phyloP scores from a whole-genome alignment of 2,888 invertebrate genomes.

The Pelosia muscerda region DNA sequence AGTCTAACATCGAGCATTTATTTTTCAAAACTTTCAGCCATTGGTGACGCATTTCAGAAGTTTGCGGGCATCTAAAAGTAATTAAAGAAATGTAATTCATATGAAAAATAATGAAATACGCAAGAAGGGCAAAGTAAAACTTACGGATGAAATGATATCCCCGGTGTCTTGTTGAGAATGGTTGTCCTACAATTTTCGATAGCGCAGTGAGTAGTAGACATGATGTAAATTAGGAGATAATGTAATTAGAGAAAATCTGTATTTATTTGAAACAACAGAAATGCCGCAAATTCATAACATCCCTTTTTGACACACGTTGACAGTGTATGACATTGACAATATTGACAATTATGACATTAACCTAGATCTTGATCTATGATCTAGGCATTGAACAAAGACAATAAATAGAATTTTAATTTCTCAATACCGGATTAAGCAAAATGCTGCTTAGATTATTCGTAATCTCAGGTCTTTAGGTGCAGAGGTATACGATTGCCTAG shows the following conservation, averaged over 20 bases:
- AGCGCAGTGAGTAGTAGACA: conserved; percentile 68
- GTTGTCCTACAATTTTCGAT: conserved; percentile 73
- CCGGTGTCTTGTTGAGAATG: conserved; percentile 68
- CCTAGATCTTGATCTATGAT: too few species aligned
- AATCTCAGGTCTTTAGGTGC: too few species aligned
- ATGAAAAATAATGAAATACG: not conserved
- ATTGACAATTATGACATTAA: too few species aligned
- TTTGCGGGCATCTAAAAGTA: conserved; percentile 68
- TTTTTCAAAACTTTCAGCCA: conserved; percentile 74
- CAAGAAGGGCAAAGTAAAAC: conserved; percentile 33
- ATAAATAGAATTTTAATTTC: too few species aligned
- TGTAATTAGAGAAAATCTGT: not conserved
- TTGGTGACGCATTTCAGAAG: conserved; percentile 69
- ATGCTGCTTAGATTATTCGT: too few species aligned
- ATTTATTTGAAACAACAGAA: not conserved
- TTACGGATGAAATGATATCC: conserved; percentile 72
- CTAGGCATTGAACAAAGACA: too few species aligned
- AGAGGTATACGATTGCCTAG: too few species aligned
- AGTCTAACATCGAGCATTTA: conserved; percentile 71
- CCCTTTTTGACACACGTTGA: not conserved
- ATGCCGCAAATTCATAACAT: not conserved
- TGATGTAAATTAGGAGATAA: conserved; percentile 23
- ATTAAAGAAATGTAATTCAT: not conserved
- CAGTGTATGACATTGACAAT: not conserved
- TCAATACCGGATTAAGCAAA: too few species aligned